These are phyloP conservation scores for Melanotaenia pygmaea DNA, from an alignment of 2,797 vertebrate species.

Conservation along the genomic window DNA sequence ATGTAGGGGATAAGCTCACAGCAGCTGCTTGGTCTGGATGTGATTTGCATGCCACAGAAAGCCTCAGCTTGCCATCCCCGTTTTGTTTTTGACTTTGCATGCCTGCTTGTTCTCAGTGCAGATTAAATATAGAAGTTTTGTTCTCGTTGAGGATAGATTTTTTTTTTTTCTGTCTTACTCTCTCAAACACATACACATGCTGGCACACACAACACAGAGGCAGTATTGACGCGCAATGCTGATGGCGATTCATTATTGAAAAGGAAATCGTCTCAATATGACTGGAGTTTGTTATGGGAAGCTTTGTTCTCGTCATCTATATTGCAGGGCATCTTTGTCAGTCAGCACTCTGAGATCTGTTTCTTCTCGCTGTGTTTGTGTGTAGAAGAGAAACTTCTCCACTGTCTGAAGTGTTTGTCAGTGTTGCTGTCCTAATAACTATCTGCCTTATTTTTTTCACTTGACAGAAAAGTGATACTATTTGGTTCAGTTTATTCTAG, in stretches of 20 bases:
- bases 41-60: slow-evolving; percentile 85
- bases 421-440: slow-evolving; percentile 78
- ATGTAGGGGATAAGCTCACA: slow-evolving; percentile 80
- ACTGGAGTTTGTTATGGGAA: slow-evolving; percentile 83
- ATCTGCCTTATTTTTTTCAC: slow-evolving; percentile 78
- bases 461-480: slow-evolving; percentile 48
- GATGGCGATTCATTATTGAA: slow-evolving; percentile 88
- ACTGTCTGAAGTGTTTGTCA: slow-evolving; percentile 79
- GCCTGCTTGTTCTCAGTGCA: slow-evolving; percentile 81
- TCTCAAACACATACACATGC: slow-evolving; percentile 27
- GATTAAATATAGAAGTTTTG: slow-evolving; percentile 89
- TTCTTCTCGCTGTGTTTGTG: slow-evolving; percentile 74
- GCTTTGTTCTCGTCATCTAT: slow-evolving; percentile 86
- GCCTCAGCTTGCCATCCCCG: slow-evolving; percentile 75
- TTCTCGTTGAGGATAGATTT: slow-evolving; percentile 81
- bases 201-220: slow-evolving; percentile 60
- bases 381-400: slow-evolving; percentile 60
- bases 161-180: slow-evolving; percentile 46
- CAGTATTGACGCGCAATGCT: slow-evolving; percentile 80
- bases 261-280: slow-evolving; percentile 83
- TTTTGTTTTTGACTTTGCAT: slow-evolving; percentile 85
- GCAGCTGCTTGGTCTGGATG: slow-evolving; percentile 77
- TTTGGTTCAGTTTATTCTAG: slow-evolving; percentile 39
- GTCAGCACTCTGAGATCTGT: slow-evolving; percentile 75
- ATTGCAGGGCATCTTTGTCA: slow-evolving; percentile 85